A percentile compares a stretch with the other conserved stretches of the same genome.
Conservation (phyloP, 2,888 invertebrate species). For the Lomographa bimaculata region DNA sequence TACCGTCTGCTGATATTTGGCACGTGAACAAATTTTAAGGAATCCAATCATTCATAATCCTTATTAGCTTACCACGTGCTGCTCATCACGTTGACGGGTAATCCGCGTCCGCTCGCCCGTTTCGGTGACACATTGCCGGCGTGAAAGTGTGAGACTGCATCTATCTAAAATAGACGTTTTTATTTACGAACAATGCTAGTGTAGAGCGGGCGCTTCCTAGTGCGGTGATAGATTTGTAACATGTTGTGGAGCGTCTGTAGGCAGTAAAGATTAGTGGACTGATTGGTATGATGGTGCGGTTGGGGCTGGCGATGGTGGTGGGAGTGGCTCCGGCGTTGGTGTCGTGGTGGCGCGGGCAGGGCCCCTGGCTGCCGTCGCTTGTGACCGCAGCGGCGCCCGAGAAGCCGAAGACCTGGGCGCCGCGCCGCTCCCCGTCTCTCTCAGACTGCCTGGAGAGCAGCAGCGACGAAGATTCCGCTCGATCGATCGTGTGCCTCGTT, state of each 20-base stretch:
- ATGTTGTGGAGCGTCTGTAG: conserved; percentile 33
- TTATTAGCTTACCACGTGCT: conserved; percentile 39
- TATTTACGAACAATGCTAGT: conserved; percentile 62
- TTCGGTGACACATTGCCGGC: conserved; percentile 57
- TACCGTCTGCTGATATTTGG: conserved; percentile 37
- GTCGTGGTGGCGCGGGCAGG: conserved; percentile 76
- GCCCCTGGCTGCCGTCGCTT: conserved; percentile 54
- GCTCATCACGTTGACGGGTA: conserved; percentile 54
- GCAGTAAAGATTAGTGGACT: conserved; percentile 6
- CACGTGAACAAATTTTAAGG: conserved; percentile 34
- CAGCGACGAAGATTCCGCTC: conserved; percentile 75
- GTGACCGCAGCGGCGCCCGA: conserved; percentile 46
- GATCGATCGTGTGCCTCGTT: conserved; percentile 74
- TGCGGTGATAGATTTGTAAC: conserved; percentile 37
- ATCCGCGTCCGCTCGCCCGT: conserved; percentile 52
- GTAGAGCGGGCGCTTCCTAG: conserved; percentile 45
- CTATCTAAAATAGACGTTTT: conserved; percentile 68
- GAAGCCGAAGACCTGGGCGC: conserved; percentile 61
- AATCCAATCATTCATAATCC: conserved; percentile 20
- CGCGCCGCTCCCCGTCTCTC: conserved; percentile 69
- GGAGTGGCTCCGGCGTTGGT: conserved; percentile 79
- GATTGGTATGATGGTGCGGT: conserved; percentile 62
- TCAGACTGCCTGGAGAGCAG: conserved; percentile 77
- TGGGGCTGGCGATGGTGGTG: conserved; percentile 78
- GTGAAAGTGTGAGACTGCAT: conserved; percentile 65